Evolutionary conservation across 2,888 invertebrate species (phyloP).

Genomic region (Epirrhoe alternata): DNA sequence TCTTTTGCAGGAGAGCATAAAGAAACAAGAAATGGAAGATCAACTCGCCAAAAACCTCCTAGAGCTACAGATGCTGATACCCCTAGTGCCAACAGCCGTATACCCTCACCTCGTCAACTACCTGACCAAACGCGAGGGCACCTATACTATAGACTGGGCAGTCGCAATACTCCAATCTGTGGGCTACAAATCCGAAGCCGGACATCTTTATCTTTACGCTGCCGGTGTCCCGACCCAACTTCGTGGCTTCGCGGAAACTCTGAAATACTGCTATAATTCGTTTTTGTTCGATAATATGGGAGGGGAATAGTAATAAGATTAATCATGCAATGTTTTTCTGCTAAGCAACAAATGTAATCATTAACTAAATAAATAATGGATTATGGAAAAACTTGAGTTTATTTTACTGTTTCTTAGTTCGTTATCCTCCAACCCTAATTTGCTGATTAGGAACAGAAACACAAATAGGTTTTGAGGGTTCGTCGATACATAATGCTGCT

Average conservation of each 20-base stretch:
- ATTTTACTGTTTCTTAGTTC: too few relatives aligned
- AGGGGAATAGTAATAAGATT: conserved; percentile 4
- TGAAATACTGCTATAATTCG: conserved; percentile 63
- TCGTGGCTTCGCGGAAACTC: conserved; percentile 69
- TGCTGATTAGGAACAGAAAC: too few relatives aligned
- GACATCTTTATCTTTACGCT: conserved; percentile 64
- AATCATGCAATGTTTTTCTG: not conserved
- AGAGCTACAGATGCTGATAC: conserved; percentile 67
- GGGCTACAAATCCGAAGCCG: conserved; percentile 70
- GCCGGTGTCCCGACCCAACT: conserved; percentile 66
- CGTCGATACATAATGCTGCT: too few relatives aligned
- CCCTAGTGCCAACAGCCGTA: conserved; percentile 67
- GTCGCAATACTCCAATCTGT: conserved; percentile 60
- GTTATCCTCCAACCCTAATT: too few relatives aligned
- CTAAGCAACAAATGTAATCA: not conserved
- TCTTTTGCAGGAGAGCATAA: conserved; percentile 61
- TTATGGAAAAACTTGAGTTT: not conserved
- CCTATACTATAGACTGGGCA: conserved; percentile 67
- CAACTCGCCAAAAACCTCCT: conserved; percentile 70
- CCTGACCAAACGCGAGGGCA: conserved; percentile 55
- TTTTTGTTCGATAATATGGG: conserved; percentile 27
- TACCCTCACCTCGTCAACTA: conserved; percentile 65
- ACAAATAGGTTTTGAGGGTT: too few relatives aligned
- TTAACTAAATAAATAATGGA: conserved; percentile 3
- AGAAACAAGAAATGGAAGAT: conserved; percentile 62